Evolutionary conservation across 2,113 vertebrate genomes (phyloP).

Genomic region (Myotis brandtii): DNA sequence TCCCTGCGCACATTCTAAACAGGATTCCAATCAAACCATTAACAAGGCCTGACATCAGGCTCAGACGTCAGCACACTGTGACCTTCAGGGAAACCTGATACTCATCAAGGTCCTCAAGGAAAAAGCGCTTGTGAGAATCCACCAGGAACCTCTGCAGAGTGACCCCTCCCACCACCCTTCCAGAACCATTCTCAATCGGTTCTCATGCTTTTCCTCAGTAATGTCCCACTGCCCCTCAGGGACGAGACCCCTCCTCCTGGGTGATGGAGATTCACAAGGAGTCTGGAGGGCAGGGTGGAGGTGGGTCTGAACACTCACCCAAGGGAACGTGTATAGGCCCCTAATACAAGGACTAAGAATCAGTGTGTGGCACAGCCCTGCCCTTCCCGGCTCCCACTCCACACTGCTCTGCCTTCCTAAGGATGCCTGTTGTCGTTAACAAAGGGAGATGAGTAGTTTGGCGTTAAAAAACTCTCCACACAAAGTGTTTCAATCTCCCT

Average conservation of each 20-base stretch:
- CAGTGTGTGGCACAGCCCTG: not conserved
- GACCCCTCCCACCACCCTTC: not conserved
- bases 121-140: not conserved
- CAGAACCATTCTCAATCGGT: not conserved
- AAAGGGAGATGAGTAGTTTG: not conserved
- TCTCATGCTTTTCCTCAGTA: not conserved
- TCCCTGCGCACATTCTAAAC: not conserved
- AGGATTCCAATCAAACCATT: not conserved
- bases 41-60: not conserved
- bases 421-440: not conserved
- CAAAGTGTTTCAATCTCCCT: not conserved
- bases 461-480: not conserved
- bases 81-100: not conserved
- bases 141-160: fast-evolving
- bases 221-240: not conserved
- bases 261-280: not conserved
- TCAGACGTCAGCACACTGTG: not conserved
- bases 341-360: not conserved
- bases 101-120: not conserved
- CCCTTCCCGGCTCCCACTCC: not conserved
- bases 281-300: not conserved
- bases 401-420: not conserved
- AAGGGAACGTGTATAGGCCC: not conserved
- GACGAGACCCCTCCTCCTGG: not conserved
- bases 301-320: not conserved